phyloP scores from a whole-genome alignment of 2,888 invertebrate species.

The Meganola albula region DNA sequence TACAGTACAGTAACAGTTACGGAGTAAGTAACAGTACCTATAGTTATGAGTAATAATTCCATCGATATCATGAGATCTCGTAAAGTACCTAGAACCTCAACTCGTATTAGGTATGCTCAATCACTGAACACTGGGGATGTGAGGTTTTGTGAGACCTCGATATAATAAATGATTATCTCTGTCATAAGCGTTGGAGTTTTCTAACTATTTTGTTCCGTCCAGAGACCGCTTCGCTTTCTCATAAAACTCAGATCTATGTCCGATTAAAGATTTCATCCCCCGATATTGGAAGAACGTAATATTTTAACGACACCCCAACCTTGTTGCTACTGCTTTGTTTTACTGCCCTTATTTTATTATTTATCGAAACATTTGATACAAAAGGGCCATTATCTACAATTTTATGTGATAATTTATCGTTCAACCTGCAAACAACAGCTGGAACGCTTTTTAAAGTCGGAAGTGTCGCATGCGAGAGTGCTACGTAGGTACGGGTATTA shows the following conservation, averaged over 20 bases:
- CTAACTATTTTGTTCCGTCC: constrained; percentile 45
- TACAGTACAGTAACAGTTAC: no score
- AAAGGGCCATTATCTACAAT: constrained; percentile 60
- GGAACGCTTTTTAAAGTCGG: constrained; percentile 20
- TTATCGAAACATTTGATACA: constrained; percentile 70
- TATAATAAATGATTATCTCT: no score
- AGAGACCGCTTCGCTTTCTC: constrained; percentile 46
- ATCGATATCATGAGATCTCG: no score
- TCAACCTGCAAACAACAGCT: constrained; percentile 36
- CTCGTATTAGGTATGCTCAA: no score
- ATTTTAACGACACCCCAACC: constrained; percentile 67
- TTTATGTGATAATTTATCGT: constrained; percentile 62
- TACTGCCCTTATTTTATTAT: constrained; percentile 69
- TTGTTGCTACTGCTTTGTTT: constrained; percentile 61
- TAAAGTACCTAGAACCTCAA: no score
- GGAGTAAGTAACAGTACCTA: no score
- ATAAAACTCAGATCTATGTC: constrained; percentile 52
- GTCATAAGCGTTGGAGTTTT: constrained; percentile 47
- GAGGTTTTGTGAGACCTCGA: no score
- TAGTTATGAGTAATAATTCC: no score
- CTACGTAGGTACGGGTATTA: no score
- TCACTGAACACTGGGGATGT: no score
- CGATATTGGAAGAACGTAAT: constrained; percentile 73
- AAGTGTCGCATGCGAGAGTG: no score
- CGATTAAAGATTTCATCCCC: constrained; percentile 71